Evolutionary conservation across 2,113 vertebrate genomes (phyloP), one percentile per base, ranked within the genome.

Genomic region (Panurus biarmicus): DNA sequence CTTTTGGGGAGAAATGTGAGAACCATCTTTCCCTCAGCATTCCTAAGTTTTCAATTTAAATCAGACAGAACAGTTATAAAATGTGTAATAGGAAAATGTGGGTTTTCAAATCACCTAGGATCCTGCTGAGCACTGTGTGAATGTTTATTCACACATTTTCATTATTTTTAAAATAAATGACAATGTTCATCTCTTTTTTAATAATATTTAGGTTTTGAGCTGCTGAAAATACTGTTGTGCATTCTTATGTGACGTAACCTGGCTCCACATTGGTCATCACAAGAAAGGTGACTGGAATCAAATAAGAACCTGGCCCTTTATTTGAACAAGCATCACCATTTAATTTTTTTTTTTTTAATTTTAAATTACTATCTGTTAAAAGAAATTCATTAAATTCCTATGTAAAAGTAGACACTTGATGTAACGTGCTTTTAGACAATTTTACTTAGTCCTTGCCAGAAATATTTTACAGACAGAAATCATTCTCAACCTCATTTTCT

Each of bases 31-130:
- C 19, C 8, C 16, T 24, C 69, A 65, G 20, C 44, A 58, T 33
- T 81, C 47, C 56, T 60, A 70, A 54, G 12, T 38, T 73, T 94
- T 76, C 60, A 42, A 44, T 53, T 86, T 29, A 44, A 84, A 88
- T 62, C 5, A 26, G 33, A 80, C 88, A 80, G 38, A 81, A 69
- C 69, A 54, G 23, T 35, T 77, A 51, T 10, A 74, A 80, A 84
- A 70, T 17, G 3, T 6, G 3, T 60, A 66, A 28, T 2, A 64
- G 40, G 22, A 70, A 75, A 87, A 33, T 22, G 28, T n/a, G 11
- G 8, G 22, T 51, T 89, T 91, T 89, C 77, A 87, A 87, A 84
- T 66, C 73, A 56, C 18, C 14, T 44, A 80, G 65, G 26, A 77
- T 84, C 33, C 14, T 14, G 10, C 23, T 89, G 42, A 95, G 21